These are phyloP conservation scores for Paedocypris micromegethes DNA, from an alignment of 2,797 vertebrate genomes.

Conservation along the genomic window DNA sequence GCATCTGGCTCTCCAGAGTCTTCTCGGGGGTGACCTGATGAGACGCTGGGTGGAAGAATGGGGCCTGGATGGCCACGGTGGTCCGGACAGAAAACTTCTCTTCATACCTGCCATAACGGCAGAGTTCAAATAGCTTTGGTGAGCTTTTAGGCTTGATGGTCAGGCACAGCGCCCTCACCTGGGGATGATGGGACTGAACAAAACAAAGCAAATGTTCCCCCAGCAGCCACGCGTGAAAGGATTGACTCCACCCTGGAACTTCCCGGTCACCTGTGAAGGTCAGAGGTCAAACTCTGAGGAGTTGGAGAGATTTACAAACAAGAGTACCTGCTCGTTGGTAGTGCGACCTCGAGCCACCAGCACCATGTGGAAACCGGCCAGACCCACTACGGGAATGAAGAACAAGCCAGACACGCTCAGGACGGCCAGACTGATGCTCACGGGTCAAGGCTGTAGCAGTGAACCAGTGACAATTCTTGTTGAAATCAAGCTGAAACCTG, in stretches of 20 bases:
- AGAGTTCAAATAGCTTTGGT: neutral
- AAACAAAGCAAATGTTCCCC: constrained; percentile 86
- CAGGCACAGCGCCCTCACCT: constrained; percentile 66
- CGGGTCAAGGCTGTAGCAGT: neutral
- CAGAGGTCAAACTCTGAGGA: neutral
- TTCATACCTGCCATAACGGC: constrained; percentile 69
- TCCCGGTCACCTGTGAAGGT: constrained; percentile 87
- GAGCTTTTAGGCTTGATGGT: neutral
- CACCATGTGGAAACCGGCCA: constrained; percentile 92
- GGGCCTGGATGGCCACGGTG: constrained; percentile 74
- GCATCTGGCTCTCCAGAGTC: constrained; percentile 73
- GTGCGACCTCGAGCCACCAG: constrained; percentile 90
- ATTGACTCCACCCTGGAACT: constrained; percentile 93
- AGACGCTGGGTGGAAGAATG: constrained; percentile 80
- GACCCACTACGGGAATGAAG: constrained; percentile 89
- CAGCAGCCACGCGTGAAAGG: constrained; percentile 92
- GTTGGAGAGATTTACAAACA: too few species aligned
- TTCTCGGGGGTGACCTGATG: constrained; percentile 76
- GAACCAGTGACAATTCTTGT: too few species aligned
- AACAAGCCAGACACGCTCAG: constrained; percentile 92
- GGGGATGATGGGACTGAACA: constrained; percentile 90
- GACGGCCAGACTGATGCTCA: constrained; percentile 78
- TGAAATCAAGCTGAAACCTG: too few species aligned
- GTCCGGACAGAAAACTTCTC: constrained; percentile 69
- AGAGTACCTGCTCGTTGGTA: constrained; percentile 89